Conservation (phyloP, 2,888 invertebrate species). For the Dolichopus griseipennis region DNA sequence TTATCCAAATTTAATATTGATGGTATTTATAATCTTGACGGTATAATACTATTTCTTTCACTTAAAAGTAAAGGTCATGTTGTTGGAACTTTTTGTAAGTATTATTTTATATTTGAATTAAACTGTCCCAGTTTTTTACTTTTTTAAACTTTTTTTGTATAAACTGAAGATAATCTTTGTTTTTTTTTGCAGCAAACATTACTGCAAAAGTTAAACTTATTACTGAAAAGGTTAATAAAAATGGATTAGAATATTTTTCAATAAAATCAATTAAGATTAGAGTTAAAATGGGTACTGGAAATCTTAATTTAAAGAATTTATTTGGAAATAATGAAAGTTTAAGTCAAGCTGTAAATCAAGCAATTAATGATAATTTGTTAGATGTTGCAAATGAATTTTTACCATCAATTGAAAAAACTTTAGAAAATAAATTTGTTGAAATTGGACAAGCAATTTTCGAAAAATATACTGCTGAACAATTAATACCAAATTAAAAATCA, state of each 20-base stretch:
- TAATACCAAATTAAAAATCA: slow-evolving; percentile 45
- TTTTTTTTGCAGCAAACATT: slow-evolving; percentile 51
- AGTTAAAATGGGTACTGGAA: slow-evolving; percentile 59
- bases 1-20: slow-evolving; percentile 53
- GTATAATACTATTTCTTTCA: slow-evolving; percentile 62
- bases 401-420: slow-evolving; percentile 57
- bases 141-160: too few relatives aligned
- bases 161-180: too few relatives aligned
- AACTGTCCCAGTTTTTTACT: too few relatives aligned
- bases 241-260: slow-evolving; percentile 50
- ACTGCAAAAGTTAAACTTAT: slow-evolving; percentile 55
- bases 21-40: slow-evolving; percentile 57
- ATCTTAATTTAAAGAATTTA: slow-evolving; percentile 60
- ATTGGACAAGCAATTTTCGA: slow-evolving; percentile 53
- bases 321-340: slow-evolving; percentile 63
- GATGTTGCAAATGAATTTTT: slow-evolving; percentile 61
- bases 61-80: slow-evolving; percentile 62
- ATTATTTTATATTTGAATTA: slow-evolving; percentile 5
- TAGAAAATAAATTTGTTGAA: slow-evolving; percentile 49
- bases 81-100: slow-evolving; percentile 62
- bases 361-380: slow-evolving; percentile 54
- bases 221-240: slow-evolving; percentile 49
- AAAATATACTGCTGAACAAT: slow-evolving; percentile 50
- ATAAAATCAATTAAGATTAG: slow-evolving; percentile 57
- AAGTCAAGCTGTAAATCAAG: slow-evolving; percentile 61